Base-by-base conservation (phyloP, 2,113 vertebrate species). In the Nyctibius bracteatus region DNA sequence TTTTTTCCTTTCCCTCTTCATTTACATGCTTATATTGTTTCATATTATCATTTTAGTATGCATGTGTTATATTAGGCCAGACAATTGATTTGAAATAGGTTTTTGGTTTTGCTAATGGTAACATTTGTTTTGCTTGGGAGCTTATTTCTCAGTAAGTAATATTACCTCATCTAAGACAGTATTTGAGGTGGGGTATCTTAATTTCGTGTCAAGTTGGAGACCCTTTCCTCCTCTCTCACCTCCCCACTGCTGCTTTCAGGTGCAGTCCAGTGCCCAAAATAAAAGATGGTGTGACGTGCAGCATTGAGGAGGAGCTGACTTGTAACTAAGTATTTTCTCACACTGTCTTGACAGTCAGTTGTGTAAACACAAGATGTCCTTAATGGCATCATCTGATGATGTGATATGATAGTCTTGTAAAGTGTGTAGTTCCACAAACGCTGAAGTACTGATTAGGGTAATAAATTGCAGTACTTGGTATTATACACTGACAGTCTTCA, bases 361-460 rank as follows among this genome's bases (percentile, higher is more conserved):
- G 59, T 78, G 71, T 71, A 93, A 95, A 94, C 84, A 86, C 92
- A 96, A 72, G 63, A 81, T 94, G 72, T 67, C 82, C 91, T 94
- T 81, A 92, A 81, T 86, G 71, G 68, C 61, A 82, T 92, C 78
- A 90, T 88, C 73, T 79, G 74, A 92, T 95, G 44, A 93, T 80
- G 81, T 86, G 80, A 92, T 77, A 86, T 90, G 14, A 71, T 93
- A 86, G 65, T 88, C 57, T 94, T 91, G 65, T 66, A 89, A 73
- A 78, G 68, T 59, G 16, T 85, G 37, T 91, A 37, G 70, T 81
- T 91, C 43, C 52, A 49, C 35, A 87, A 92, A 75, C 46, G 47
- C 61, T 1, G 1, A 71, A 74, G 27, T 81, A 58, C 19, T 59
- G n/a, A 93, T 86, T 68, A 78, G 31, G 46, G 37, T 67, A 89